Evolutionary conservation across 2,797 vertebrate species (phyloP).

Genomic region (Xiphorhynchus erythropygius): DNA sequence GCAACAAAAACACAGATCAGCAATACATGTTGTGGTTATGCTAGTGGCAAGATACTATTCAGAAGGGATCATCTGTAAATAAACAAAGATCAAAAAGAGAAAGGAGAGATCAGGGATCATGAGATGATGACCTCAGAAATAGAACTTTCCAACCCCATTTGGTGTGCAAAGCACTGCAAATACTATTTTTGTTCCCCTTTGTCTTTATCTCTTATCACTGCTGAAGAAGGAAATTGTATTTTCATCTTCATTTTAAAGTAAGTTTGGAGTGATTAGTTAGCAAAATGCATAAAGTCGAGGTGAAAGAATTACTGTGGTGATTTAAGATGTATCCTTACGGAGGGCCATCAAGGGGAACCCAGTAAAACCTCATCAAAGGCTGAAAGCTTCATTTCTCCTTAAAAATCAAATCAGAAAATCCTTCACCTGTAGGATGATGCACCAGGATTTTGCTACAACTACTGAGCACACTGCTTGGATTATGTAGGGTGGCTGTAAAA

Average conservation of each 20-base stretch:
- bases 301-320: background rate
- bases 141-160: background rate
- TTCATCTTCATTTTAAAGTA: background rate
- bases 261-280: background rate
- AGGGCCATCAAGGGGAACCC: slow-evolving; percentile 41
- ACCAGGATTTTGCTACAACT: background rate
- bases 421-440: background rate
- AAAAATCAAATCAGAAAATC: background rate
- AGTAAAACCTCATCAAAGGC: background rate
- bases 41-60: background rate
- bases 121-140: background rate
- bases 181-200: fast-evolving
- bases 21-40: background rate
- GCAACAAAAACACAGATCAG: background rate
- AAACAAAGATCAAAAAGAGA: background rate
- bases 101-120: background rate
- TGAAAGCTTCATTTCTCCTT: background rate
- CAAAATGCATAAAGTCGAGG: background rate
- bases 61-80: background rate
- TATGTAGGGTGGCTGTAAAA: background rate
- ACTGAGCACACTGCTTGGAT: background rate
- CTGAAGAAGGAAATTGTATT: background rate
- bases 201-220: background rate
- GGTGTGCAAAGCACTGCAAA: background rate
- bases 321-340: background rate